Evolutionary conservation across 2,113 vertebrate species (phyloP).

Genomic region (Antechinus stuartii): DNA sequence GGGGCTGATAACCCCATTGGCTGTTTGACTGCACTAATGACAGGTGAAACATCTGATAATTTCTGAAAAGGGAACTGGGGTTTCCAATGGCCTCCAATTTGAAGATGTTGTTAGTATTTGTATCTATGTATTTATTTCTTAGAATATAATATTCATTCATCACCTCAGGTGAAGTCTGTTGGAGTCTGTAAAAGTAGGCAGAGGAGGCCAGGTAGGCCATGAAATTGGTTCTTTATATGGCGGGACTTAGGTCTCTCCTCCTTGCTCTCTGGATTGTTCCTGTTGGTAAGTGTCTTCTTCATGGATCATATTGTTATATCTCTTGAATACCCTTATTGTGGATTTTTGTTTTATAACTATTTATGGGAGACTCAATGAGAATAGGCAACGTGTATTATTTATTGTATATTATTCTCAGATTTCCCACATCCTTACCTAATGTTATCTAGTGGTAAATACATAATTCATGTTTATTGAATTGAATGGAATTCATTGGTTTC

Average conservation of each 20-base stretch:
- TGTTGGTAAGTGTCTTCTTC: slow-evolving; percentile 19
- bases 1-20: not conserved
- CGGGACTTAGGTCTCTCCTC: slow-evolving; percentile 1
- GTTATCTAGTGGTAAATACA: not conserved
- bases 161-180: not conserved
- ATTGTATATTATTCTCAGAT: not conserved
- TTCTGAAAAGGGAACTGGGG: not conserved
- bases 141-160: not conserved
- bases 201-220: not conserved
- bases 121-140: not conserved
- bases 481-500: not conserved
- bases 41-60: not conserved
- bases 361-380: not conserved
- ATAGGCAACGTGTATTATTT: not conserved
- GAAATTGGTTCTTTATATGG: slow-evolving; percentile 11
- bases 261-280: not conserved
- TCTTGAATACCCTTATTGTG: not conserved
- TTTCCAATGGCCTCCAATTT: not conserved
- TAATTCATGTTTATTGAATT: not conserved
- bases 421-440: not conserved
- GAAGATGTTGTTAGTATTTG: not conserved
- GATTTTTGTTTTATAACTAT: not conserved
- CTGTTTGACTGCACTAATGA: not conserved
- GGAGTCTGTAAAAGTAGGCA: not conserved
- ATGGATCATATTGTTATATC: not conserved